These are phyloP conservation scores for Selenia dentaria DNA, from an alignment of 2,888 invertebrate species.

Conservation along the genomic window DNA sequence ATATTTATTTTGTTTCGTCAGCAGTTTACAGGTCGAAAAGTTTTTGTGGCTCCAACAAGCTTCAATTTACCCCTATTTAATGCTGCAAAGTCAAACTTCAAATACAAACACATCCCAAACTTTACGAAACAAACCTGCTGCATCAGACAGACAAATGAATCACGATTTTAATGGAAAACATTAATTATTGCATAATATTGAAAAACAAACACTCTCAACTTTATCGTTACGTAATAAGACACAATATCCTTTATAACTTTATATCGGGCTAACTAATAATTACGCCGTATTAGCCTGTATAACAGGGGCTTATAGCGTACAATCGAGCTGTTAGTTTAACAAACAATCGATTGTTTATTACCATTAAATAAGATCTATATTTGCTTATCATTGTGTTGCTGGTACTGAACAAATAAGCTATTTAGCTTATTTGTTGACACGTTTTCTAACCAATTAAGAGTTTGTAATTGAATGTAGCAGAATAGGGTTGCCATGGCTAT, in stretches of 20 bases:
- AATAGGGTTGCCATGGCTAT: conserved; percentile 6
- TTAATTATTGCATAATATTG: conserved; percentile 17
- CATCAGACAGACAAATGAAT: conserved; percentile 33
- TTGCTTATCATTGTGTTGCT: not conserved
- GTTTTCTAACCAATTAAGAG: not conserved
- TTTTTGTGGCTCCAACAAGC: not conserved
- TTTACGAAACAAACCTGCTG: conserved; percentile 27
- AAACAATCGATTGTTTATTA: too few relatives aligned
- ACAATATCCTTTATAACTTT: not conserved
- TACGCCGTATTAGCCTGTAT: conserved; percentile 7
- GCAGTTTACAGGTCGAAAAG: not conserved
- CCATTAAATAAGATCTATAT: conserved; percentile 6
- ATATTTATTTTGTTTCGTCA: not conserved
- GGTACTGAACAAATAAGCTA: too few relatives aligned
- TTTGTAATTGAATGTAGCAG: conserved; percentile 2
- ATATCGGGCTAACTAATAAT: not conserved
- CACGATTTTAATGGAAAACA: conserved; percentile 25
- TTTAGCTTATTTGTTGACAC: conserved; percentile 6
- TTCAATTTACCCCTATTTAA: conserved; percentile 5
- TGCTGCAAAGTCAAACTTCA: conserved; percentile 7
- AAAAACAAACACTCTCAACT: not conserved
- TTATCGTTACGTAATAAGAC: not conserved
- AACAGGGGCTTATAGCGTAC: conserved; percentile 1
- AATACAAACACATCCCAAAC: conserved; percentile 16
- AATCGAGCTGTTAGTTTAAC: conserved; percentile 1